phyloP scores from a whole-genome alignment of 2,113 vertebrate species.

The Pollachius pollachius region DNA sequence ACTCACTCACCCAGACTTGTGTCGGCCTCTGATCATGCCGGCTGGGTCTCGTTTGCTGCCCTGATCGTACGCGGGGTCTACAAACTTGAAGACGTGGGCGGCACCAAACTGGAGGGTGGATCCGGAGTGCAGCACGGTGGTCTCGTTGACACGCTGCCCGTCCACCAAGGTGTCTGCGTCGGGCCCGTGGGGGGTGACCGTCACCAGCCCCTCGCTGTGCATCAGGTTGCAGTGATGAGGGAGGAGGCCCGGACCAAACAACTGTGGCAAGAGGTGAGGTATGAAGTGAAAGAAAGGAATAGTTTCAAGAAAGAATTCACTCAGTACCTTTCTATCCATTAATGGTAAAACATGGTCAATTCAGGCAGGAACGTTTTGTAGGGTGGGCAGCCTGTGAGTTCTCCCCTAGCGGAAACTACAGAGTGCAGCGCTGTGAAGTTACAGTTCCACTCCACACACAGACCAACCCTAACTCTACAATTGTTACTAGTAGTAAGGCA shows the following conservation, averaged over 20 bases:
- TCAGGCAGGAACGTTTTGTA: too few species aligned
- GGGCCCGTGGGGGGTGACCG: constrained; percentile 86
- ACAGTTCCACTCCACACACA: too few species aligned
- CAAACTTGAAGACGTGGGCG: constrained; percentile 93
- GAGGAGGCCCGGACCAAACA: constrained; percentile 91
- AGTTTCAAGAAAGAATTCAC: too few species aligned
- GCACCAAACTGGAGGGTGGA: constrained; percentile 92
- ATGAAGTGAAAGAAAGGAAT: too few species aligned
- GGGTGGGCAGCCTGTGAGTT: too few species aligned
- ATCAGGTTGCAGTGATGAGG: constrained; percentile 97
- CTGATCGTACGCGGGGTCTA: constrained; percentile 95
- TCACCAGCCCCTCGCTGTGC: constrained; percentile 95
- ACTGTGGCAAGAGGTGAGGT: constrained; percentile 59
- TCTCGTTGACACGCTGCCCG: constrained; percentile 88
- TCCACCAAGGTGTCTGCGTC: constrained; percentile 93
- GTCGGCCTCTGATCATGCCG: constrained; percentile 79
- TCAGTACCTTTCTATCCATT: too few species aligned
- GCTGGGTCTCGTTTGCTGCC: constrained; percentile 82
- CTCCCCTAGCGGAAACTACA: too few species aligned
- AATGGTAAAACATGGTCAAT: too few species aligned
- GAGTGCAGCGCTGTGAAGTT: too few species aligned
- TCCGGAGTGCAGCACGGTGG: constrained; percentile 90
- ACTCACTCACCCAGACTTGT: constrained; percentile 85
- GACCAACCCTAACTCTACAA: too few species aligned
- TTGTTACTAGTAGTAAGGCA: too few species aligned